phyloP scores from a whole-genome alignment of 2,113 vertebrate genomes.

The Gallinago undulata region DNA sequence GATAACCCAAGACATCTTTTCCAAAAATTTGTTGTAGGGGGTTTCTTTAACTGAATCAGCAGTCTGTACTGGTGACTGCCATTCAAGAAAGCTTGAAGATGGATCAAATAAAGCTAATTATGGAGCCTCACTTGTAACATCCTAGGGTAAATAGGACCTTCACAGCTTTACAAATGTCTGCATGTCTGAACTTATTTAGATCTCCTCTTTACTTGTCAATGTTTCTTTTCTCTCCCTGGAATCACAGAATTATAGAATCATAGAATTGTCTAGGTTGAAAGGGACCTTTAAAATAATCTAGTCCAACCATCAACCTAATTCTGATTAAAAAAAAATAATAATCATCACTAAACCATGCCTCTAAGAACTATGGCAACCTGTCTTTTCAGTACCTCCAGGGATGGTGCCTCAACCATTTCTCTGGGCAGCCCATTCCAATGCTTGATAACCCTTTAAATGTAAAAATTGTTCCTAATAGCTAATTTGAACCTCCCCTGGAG shows the following conservation, averaged over 20 bases:
- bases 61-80: not conserved
- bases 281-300: too few species aligned
- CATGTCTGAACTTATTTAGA: not conserved
- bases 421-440: too few species aligned
- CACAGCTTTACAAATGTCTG: not conserved
- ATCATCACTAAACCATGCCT: too few species aligned
- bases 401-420: too few species aligned
- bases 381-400: too few species aligned
- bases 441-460: too few species aligned
- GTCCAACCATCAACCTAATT: too few species aligned
- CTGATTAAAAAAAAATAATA: too few species aligned
- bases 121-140: not conserved
- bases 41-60: not conserved
- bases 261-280: too few species aligned
- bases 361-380: too few species aligned
- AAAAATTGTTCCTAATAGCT: too few species aligned
- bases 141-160: not conserved
- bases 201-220: not conserved
- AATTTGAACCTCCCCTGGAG: too few species aligned
- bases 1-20: not conserved
- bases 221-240: not conserved
- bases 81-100: not conserved
- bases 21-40: not conserved
- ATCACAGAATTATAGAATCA: not conserved
- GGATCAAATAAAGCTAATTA: not conserved